Evolutionary conservation across 2,888 invertebrate species (phyloP).

Genomic region (Beris morrisii): DNA sequence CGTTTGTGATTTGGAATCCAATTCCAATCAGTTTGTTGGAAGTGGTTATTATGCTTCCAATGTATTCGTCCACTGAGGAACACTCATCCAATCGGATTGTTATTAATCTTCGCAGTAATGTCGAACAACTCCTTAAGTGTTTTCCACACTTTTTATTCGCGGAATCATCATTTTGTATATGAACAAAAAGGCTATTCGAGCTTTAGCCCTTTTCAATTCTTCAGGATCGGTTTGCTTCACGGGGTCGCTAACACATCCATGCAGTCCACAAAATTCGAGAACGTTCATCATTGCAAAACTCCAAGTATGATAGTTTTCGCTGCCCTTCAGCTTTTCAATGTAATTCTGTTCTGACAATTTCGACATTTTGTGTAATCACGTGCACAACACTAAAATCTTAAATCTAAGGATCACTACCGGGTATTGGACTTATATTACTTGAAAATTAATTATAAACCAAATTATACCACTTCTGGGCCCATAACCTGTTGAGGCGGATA

Average conservation of each 20-base stretch:
- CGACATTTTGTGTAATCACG: too few species aligned
- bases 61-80: constrained; percentile 35
- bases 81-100: too few species aligned
- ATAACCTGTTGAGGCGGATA: too few species aligned
- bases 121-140: constrained; percentile 43
- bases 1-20: too few species aligned
- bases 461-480: too few species aligned
- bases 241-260: constrained; percentile 26
- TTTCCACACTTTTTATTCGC: constrained; percentile 41
- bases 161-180: constrained; percentile 34
- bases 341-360: not conserved
- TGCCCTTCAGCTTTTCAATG: constrained; percentile 27
- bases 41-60: constrained; percentile 42
- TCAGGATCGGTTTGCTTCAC: constrained; percentile 8
- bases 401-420: too few species aligned
- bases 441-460: too few species aligned
- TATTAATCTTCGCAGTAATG: constrained; percentile 39
- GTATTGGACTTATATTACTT: too few species aligned
- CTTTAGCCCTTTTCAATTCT: not conserved
- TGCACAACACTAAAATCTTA: too few species aligned
- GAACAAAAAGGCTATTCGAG: constrained; percentile 34
- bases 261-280: not conserved
- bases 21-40: too few species aligned
- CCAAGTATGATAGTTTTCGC: constrained; percentile 35
- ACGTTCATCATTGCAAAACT: constrained; percentile 29